These are phyloP conservation scores for Chaenodraco wilsoni DNA, from an alignment of 2,797 vertebrate species.

Conservation along the genomic window DNA sequence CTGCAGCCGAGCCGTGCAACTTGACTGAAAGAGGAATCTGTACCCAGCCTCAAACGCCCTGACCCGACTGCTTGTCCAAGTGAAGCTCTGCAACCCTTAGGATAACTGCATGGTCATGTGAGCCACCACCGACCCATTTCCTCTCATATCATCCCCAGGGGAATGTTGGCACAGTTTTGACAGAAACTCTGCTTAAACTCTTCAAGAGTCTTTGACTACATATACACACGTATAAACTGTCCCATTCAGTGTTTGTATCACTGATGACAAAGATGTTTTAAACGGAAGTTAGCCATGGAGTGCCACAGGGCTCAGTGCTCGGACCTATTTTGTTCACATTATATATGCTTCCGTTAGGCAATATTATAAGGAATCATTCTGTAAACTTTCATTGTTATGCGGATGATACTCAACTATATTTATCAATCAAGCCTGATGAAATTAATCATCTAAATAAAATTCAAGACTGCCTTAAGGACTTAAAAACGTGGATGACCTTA, in stretches of 20 bases:
- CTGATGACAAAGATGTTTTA: too few species aligned
- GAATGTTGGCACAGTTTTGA: slow-evolving; percentile 39
- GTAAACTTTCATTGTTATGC: too few species aligned
- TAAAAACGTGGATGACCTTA: too few species aligned
- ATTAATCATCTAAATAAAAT: too few species aligned
- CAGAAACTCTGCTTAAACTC: slow-evolving; percentile 33
- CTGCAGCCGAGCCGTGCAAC: slow-evolving; percentile 18
- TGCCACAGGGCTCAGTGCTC: too few species aligned
- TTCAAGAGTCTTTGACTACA: slow-evolving; percentile 13
- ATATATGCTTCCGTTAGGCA: too few species aligned
- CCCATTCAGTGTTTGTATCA: slow-evolving; percentile 20
- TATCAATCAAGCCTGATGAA: too few species aligned
- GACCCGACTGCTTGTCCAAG: slow-evolving; percentile 43
- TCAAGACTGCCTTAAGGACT: too few species aligned
- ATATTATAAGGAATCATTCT: too few species aligned
- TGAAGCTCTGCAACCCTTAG: slow-evolving; percentile 41
- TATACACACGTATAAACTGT: slow-evolving; percentile 9
- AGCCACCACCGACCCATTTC: slow-evolving; percentile 56
- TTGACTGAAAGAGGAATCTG: slow-evolving; percentile 41
- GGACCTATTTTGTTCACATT: too few species aligned
- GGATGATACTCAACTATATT: too few species aligned
- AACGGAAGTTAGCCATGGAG: too few species aligned
- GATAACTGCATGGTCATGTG: slow-evolving; percentile 43
- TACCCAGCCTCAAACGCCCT: slow-evolving; percentile 19
- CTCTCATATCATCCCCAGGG: slow-evolving; percentile 39